phyloP scores from a whole-genome alignment of 2,888 invertebrate genomes.

The Callyntrura guangdongensis region DNA sequence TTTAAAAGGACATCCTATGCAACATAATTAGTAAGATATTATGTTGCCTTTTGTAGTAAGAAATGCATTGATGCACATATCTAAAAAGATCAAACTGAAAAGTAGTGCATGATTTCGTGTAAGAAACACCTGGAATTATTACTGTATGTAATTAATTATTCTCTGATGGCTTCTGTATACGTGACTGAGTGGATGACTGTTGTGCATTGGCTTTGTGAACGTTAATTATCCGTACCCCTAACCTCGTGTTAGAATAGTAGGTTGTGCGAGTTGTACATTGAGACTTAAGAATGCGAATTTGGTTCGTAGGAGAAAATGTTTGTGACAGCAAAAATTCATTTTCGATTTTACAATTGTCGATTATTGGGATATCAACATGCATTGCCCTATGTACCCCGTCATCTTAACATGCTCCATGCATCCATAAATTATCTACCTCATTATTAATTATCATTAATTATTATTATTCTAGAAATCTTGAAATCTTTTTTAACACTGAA shows the following conservation, averaged over 20 bases:
- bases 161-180: slow-evolving; percentile 43
- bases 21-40: neutral
- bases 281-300: neutral
- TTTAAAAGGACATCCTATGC: neutral
- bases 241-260: no score
- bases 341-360: neutral
- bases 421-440: slow-evolving; percentile 59
- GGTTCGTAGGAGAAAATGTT: neutral
- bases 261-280: neutral
- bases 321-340: neutral
- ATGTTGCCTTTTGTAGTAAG: neutral
- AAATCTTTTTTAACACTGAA: neutral
- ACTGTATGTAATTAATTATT: neutral
- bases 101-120: neutral
- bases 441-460: slow-evolving; percentile 24
- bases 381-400: neutral
- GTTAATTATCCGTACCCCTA: no score
- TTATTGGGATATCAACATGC: neutral
- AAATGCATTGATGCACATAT: neutral
- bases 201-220: neutral
- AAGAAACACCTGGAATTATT: neutral
- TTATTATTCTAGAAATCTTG: neutral
- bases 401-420: neutral
- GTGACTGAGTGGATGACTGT: neutral
- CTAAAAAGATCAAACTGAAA: neutral